Conservation (phyloP, 1,140 invertebrate species). For the Proctacanthus coquilletti region DNA sequence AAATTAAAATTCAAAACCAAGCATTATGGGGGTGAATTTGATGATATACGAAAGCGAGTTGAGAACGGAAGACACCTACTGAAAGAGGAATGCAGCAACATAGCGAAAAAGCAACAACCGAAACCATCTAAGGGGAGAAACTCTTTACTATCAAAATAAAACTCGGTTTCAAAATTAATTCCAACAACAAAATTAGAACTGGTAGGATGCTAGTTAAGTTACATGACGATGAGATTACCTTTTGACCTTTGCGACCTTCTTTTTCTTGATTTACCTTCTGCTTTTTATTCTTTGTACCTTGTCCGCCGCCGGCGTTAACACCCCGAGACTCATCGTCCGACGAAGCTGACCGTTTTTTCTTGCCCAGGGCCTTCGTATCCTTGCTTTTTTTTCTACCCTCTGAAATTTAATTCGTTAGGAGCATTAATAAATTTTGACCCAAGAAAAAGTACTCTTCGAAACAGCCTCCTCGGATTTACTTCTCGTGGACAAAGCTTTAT, state of each 20-base stretch:
- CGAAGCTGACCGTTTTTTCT: conserved; percentile 23
- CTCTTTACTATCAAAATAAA: too few relatives aligned
- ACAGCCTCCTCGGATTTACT: conserved; percentile 40
- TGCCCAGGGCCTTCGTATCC: conserved; percentile 29
- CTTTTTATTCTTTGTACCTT: conserved; percentile 31
- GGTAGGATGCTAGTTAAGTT: too few relatives aligned
- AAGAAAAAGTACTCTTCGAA: conserved; percentile 31
- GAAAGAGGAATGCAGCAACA: too few relatives aligned
- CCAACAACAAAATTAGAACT: too few relatives aligned
- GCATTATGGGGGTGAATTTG: conserved; percentile 14
- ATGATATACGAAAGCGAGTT: too few relatives aligned
- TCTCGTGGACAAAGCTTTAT: conserved; percentile 66
- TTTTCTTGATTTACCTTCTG: conserved; percentile 32
- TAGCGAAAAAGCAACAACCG: too few relatives aligned
- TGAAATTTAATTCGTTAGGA: too few relatives aligned
- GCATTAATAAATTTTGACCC: too few relatives aligned
- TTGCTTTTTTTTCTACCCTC: conserved; percentile 42
- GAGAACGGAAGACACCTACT: too few relatives aligned
- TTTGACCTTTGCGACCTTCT: conserved; percentile 30
- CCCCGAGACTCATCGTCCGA: conserved; percentile 24
- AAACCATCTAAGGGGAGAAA: too few relatives aligned
- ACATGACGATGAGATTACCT: conserved; percentile 17
- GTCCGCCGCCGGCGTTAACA: conserved; percentile 11
- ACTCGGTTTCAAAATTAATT: too few relatives aligned
- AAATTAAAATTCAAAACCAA: background rate